Evolutionary conservation across 2,888 invertebrate species (phyloP).

Genomic region (Eristalis pertinax): DNA sequence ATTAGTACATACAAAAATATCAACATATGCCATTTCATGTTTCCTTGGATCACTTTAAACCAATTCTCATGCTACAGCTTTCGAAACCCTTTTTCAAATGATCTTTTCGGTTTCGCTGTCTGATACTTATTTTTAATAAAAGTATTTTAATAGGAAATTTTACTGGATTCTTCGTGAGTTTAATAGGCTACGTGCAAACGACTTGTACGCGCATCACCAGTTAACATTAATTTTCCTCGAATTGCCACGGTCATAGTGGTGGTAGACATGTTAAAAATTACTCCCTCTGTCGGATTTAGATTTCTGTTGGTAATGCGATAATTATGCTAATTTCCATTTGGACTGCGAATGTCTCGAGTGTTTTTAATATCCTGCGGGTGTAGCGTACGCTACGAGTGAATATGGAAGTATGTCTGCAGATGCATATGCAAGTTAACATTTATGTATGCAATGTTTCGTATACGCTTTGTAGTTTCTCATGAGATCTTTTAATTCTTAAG

Average conservation of each 20-base stretch:
- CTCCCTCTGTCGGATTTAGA: constrained; percentile 63
- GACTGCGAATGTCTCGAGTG: constrained; percentile 59
- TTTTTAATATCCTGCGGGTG: constrained; percentile 60
- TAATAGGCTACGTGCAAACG: constrained; percentile 69
- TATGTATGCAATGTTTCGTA: background rate
- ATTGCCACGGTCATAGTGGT: constrained; percentile 45
- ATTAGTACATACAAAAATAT: no score
- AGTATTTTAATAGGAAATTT: constrained; percentile 44
- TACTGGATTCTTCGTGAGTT: constrained; percentile 46
- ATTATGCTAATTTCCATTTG: constrained; percentile 77
- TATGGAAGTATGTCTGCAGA: background rate
- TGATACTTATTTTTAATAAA: background rate
- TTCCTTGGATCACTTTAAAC: no score
- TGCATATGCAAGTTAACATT: background rate
- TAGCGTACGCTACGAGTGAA: constrained; percentile 17
- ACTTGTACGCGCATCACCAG: constrained; percentile 64
- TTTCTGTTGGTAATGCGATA: constrained; percentile 77
- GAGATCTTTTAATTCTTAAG: no score
- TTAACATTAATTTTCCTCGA: constrained; percentile 61
- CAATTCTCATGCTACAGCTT: no score
- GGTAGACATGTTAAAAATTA: constrained; percentile 61
- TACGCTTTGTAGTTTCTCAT: background rate
- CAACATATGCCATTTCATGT: no score
- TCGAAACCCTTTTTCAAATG: no score
- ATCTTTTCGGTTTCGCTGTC: no score